Evolutionary conservation across 2,113 vertebrate genomes (phyloP).

Genomic region (Macaca nemestrina): DNA sequence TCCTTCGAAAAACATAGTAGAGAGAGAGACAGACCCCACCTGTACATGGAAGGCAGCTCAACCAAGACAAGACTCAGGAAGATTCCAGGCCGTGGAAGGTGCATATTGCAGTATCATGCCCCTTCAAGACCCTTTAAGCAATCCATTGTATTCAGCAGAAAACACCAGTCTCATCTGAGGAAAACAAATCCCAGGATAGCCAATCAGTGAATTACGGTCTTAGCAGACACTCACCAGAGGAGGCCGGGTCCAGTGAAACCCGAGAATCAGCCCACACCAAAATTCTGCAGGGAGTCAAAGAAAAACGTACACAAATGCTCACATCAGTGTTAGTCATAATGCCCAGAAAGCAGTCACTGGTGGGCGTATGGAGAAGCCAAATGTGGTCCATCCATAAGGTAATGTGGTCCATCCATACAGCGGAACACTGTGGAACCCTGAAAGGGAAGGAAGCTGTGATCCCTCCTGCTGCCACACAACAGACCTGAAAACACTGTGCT

Average conservation of each 20-base stretch:
- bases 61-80: not conserved
- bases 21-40: not conserved
- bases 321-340: not conserved
- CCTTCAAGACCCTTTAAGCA: not conserved
- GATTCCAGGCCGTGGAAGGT: not conserved
- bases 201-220: not conserved
- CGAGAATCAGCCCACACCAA: not conserved
- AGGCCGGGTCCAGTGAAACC: not conserved
- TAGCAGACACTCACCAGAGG: not conserved
- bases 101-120: rapidly evolving
- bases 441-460: not conserved
- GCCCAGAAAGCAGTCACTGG: not conserved
- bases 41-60: too few relatives aligned
- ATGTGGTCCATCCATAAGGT: not conserved
- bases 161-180: not conserved
- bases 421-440: not conserved
- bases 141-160: not conserved
- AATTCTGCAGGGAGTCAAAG: not conserved
- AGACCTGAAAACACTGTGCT: not conserved
- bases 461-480: too few relatives aligned
- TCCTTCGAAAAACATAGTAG: not conserved
- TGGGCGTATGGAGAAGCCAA: not conserved
- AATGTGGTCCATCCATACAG: too few relatives aligned
- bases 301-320: not conserved
- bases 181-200: not conserved